A percentile compares a stretch with the other conserved stretches of the same genome.
Evolutionary conservation across 2,113 vertebrate species (phyloP).

Genomic region (Tragelaphus scriptus): DNA sequence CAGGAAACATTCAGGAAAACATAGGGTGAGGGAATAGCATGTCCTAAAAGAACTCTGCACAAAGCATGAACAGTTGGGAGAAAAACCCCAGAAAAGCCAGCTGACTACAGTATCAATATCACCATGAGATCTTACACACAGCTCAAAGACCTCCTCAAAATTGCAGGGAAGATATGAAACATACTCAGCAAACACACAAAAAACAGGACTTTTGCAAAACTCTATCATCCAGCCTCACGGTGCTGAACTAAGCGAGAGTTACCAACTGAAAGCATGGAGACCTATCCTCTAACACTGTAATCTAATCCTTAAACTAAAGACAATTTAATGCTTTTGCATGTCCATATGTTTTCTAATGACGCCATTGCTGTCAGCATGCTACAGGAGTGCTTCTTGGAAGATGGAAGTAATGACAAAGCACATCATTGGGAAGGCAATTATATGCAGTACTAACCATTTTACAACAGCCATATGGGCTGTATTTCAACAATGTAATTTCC

Average conservation of each 20-base stretch:
- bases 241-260: constrained; percentile 36
- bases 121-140: neutral
- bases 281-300: constrained; percentile 63
- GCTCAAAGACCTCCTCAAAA: neutral
- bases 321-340: constrained; percentile 75
- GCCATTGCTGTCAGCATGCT: constrained; percentile 76
- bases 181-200: constrained; percentile 41
- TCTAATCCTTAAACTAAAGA: constrained; percentile 77
- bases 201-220: constrained; percentile 29
- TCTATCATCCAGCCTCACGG: neutral
- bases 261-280: constrained; percentile 39
- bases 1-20: neutral
- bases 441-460: constrained; percentile 80
- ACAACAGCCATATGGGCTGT: constrained; percentile 79
- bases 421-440: constrained; percentile 84
- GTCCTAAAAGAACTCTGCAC: neutral
- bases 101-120: neutral
- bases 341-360: constrained; percentile 78
- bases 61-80: neutral
- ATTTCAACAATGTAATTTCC: constrained; percentile 84
- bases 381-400: constrained; percentile 79
- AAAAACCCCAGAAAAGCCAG: neutral
- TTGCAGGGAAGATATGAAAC: neutral
- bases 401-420: constrained; percentile 82
- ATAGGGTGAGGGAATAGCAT: neutral